phyloP scores from a whole-genome alignment of 2,888 invertebrate species.

The Caenorhabditis wallacei region DNA sequence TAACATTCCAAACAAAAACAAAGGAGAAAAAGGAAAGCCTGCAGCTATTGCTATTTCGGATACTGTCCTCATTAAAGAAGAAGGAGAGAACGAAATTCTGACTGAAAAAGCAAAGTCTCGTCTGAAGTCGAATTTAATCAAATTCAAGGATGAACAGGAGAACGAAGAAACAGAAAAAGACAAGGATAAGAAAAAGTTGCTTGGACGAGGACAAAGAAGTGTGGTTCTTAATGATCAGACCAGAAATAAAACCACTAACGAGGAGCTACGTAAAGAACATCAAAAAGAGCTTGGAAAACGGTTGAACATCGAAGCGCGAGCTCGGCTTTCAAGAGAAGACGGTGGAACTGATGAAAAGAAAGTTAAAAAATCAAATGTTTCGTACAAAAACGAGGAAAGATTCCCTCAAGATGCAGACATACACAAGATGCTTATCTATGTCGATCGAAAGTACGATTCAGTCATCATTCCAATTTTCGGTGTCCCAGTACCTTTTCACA shows the following conservation, averaged over 20 bases:
- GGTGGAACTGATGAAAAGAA: slow-evolving; percentile 71
- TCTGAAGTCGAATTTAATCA: slow-evolving; percentile 74
- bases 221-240: slow-evolving; percentile 81
- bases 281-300: slow-evolving; percentile 94
- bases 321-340: slow-evolving; percentile 91
- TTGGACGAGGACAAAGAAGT: slow-evolving; percentile 81
- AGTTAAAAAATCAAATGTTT: slow-evolving; percentile 91
- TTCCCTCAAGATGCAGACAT: slow-evolving; percentile 97
- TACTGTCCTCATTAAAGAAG: slow-evolving; percentile 86
- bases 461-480: slow-evolving; percentile 96
- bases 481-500: slow-evolving; percentile 96
- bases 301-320: slow-evolving; percentile 94
- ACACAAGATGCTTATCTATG: slow-evolving; percentile 94
- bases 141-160: slow-evolving; percentile 70
- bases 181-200: slow-evolving; percentile 86
- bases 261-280: slow-evolving; percentile 97
- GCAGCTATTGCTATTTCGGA: slow-evolving; percentile 97
- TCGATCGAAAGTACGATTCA: slow-evolving; percentile 98
- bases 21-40: slow-evolving; percentile 89
- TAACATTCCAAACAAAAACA: slow-evolving; percentile 91
- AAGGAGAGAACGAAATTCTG: slow-evolving; percentile 84
- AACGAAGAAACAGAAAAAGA: slow-evolving; percentile 85
- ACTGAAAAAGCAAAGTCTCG: slow-evolving; percentile 89
- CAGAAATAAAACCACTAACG: slow-evolving; percentile 91
- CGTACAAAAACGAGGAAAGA: slow-evolving; percentile 93